Percentiles rank a stretch among this genome's conserved stretches.
Evolutionary conservation across 2,797 vertebrate genomes (phyloP).

Genomic region (Bufotes viridis): DNA sequence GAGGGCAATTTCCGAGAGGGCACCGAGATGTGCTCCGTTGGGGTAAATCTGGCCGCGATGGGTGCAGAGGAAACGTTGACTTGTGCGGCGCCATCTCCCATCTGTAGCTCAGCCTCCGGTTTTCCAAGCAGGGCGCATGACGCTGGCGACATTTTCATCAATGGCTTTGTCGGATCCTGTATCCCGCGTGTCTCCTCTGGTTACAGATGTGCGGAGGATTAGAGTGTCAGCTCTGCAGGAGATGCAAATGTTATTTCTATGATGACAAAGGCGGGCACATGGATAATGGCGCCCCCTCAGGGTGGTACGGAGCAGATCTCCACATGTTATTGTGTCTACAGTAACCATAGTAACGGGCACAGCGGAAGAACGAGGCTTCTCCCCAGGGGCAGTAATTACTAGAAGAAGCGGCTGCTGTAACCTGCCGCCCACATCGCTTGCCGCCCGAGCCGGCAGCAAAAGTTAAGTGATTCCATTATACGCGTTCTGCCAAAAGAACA

Average conservation of each 20-base stretch:
- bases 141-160: too few species aligned
- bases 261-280: neutral
- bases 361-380: conserved; percentile 66
- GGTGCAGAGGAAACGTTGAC: too few species aligned
- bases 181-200: too few species aligned
- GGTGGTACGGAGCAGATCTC: conserved; percentile 27
- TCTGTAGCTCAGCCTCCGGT: too few species aligned
- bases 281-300: conserved; percentile 53
- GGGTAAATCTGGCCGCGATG: neutral
- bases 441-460: neutral
- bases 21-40: neutral
- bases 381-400: conserved; percentile 64
- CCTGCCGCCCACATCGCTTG: neutral
- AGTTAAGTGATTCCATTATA: neutral
- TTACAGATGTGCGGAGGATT: too few species aligned
- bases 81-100: too few species aligned
- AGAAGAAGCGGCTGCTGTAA: neutral
- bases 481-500: neutral
- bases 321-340: conserved; percentile 66
- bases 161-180: too few species aligned
- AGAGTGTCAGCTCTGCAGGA: neutral
- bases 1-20: neutral
- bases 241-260: too few species aligned
- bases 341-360: conserved; percentile 80
- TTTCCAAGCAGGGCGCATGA: too few species aligned